Percentiles rank a stretch among this genome's conserved stretches.
phyloP scores from a whole-genome alignment of 2,113 vertebrate genomes.

The Columba livia region DNA sequence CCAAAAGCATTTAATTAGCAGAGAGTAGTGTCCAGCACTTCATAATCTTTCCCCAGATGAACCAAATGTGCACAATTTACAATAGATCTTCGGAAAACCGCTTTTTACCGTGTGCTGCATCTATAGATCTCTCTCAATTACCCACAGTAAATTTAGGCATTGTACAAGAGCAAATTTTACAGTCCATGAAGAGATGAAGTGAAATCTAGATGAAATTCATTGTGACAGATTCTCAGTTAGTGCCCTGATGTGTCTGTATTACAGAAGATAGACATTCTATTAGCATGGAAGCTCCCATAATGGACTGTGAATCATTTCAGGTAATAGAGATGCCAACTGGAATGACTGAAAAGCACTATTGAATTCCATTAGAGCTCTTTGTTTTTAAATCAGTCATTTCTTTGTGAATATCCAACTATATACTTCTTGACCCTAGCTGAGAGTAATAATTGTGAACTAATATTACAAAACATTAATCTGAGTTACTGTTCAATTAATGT shows the following conservation, averaged over 20 bases:
- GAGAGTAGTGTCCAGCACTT: conserved; percentile 40
- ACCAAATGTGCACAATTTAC: conserved; percentile 74
- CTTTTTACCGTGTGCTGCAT: conserved; percentile 71
- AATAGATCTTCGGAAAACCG: conserved; percentile 76
- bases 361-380: conserved; percentile 91
- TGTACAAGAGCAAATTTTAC: conserved; percentile 86
- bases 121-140: conserved; percentile 87
- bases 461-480: conserved; percentile 84
- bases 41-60: conserved; percentile 63
- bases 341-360: conserved; percentile 85
- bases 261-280: conserved; percentile 94
- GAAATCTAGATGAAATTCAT: conserved; percentile 87
- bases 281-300: conserved; percentile 87
- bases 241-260: conserved; percentile 92
- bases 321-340: conserved; percentile 91
- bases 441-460: conserved; percentile 81
- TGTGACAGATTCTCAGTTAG: conserved; percentile 89
- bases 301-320: conserved; percentile 93
- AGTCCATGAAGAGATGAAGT: conserved; percentile 86
- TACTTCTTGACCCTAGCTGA: conserved; percentile 81
- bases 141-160: conserved; percentile 86
- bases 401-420: conserved; percentile 82
- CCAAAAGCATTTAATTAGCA: conserved; percentile 73
- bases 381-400: conserved; percentile 94
- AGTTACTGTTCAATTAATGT: conserved; percentile 78